Conservation (phyloP, 2,888 invertebrate species). For the Eudasyphora cyanicolor region DNA sequence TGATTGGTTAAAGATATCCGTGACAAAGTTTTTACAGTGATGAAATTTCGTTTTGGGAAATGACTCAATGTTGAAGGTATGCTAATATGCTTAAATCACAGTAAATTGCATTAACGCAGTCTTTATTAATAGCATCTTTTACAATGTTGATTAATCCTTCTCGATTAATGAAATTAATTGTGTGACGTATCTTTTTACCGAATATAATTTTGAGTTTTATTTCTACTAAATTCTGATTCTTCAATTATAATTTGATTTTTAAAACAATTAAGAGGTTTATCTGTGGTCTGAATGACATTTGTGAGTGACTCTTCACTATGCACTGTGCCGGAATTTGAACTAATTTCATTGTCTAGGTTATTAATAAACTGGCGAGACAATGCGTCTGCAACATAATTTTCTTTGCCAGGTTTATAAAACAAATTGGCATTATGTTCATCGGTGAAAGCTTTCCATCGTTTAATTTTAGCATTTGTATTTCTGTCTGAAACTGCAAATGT, state of each 20-base stretch:
- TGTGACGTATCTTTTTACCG: not conserved
- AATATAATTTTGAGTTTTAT: not conserved
- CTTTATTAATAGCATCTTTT: too few species aligned
- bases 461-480: not conserved
- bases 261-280: not conserved
- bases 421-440: not conserved
- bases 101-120: too few species aligned
- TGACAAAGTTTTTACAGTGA: too few species aligned
- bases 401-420: not conserved
- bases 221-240: too few species aligned
- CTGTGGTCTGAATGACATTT: not conserved
- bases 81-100: too few species aligned
- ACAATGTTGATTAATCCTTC: too few species aligned
- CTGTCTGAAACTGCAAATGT: not conserved
- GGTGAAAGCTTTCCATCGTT: not conserved
- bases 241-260: not conserved
- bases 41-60: too few species aligned
- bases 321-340: not conserved
- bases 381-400: not conserved
- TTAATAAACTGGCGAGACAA: not conserved
- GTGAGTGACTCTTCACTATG: not conserved
- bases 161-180: not conserved
- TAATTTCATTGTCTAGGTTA: not conserved
- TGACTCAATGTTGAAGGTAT: too few species aligned
- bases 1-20: too few species aligned